Base-by-base conservation (phyloP, 2,113 vertebrate genomes). In the Erinaceus europaeus region DNA sequence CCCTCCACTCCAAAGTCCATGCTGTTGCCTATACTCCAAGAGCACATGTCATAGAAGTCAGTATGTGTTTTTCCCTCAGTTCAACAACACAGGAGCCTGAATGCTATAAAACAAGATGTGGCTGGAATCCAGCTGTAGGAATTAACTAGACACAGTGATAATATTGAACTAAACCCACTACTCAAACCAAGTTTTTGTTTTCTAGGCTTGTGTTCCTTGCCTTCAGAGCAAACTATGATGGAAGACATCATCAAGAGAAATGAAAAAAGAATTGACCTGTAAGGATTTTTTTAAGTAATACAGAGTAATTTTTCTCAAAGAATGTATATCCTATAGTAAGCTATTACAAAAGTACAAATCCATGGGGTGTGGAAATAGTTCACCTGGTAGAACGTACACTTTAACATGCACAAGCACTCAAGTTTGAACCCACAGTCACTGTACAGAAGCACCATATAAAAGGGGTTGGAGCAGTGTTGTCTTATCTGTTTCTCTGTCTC, bases 121-220 rank as follows among this genome's bases (percentile, higher is more conserved):
- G 7, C 36, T 21, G 50, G 27, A 80, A 44, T 9, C 44, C 32
- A 74, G 55, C 7, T 50, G 86, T 44, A 84, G 46, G 27, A 81
- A 42, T 55, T 36, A 42, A 15, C 3, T 42, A 76, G 9, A 29
- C 7, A 71, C 64, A 61, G 36, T 40, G 61, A 67, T 48, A 38
- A 23, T n/a, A 42, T 2, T 23, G 27, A 75, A 52, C 64, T 48
- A 48, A 80, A 52, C 29, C 32, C 27, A 29, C 32, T 23, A 32
- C 34, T 91, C 64, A 95, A 50, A 67, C 17, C 62, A 62, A 36
- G 13, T 42, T 84, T 85, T 84, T 62, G 0, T 75, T 62, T 88
- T 82, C 65, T 76, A 96, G 96, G 94, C 5, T 85, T 96, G 62
- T 94, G 94, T 69, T 53, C 36, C 11, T 72, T 96, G 76, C 95